Conservation (phyloP, 37 sponge, comb jelly and placozoan genomes). For the Tethya wilhelma region DNA sequence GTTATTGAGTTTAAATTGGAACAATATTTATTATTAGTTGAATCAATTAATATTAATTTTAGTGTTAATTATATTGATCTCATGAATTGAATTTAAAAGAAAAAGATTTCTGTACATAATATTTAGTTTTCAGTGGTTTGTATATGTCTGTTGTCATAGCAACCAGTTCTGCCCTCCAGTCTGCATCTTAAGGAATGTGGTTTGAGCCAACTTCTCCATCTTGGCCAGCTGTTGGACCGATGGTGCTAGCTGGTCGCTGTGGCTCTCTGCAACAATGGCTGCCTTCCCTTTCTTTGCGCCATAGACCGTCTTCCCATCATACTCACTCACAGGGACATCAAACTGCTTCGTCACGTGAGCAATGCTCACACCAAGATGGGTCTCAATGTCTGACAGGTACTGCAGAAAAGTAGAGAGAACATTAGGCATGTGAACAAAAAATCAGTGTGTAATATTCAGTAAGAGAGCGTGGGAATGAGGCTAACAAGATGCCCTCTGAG, state of each 20-base stretch:
- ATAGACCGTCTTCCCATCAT: conserved; percentile 93
- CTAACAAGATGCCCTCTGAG: too few relatives aligned
- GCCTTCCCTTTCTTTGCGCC: conserved; percentile 69
- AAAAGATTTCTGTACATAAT: not conserved
- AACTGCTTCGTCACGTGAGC: conserved; percentile 62
- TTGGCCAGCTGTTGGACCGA: conserved; percentile 77
- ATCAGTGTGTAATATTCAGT: not conserved
- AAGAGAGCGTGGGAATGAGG: too few relatives aligned
- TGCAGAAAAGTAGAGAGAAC: conserved; percentile 12
- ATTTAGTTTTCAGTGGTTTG: too few relatives aligned
- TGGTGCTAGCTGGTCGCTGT: conserved; percentile 72
- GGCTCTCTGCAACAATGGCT: conserved; percentile 45
- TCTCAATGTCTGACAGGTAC: conserved; percentile 84
- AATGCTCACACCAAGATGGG: conserved; percentile 84
- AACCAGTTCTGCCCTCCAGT: not conserved
- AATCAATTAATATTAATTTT: not conserved
- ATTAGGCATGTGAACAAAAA: not conserved
- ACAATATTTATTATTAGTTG: too few relatives aligned
- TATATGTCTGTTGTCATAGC: not conserved
- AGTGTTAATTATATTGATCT: not conserved
- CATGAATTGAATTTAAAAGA: not conserved
- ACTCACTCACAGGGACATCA: conserved; percentile 81
- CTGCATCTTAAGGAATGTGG: conserved; percentile 71
- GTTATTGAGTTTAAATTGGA: too few relatives aligned
- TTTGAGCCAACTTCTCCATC: conserved; percentile 84